Base-by-base conservation (phyloP, 2,113 vertebrate species). In the Himantopus leucocephalus region DNA sequence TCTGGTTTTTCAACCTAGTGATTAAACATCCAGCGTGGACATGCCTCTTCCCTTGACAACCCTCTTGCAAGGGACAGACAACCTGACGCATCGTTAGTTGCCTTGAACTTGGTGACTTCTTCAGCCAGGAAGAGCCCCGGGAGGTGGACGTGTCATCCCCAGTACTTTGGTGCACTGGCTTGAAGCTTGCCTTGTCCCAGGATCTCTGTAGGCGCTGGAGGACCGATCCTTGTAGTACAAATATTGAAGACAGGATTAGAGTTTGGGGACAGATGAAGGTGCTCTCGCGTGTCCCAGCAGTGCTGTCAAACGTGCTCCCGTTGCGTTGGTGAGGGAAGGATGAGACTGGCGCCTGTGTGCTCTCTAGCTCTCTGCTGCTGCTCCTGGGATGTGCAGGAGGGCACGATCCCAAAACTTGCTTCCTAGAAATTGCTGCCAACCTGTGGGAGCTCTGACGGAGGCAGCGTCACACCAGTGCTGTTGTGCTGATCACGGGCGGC, bases 21-120 rank as follows among this genome's bases (percentile, higher is more conserved):
- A n/a, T 62, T 41, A 12, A 58, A 27, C 2, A 1, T 3, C 37
- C 77, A n/a, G n/a, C 6, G 2, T 3, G 71, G 75, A n/a, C 0
- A 3, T 16, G 59, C 24, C 35, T 52, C 45, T 63, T 64, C 26
- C 14, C 52, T 53, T 13, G 56, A 53, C 13, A 63, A 47, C 63
- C 8, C 19, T 67, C 41, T 22, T n/a, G 58, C 34, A 3, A 37
- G 35, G 78, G 14, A 9, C n/a, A 23, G 83, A 37, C 35, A 48
- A 12, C 17, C 30, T 2, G 48, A 60, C 37, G 56, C 43, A 14
- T 0, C 27, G 3, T 1, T 7, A 12, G 63, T 47, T 16, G 24
- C 39, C 20, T 15, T 12, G 39, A 52, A 6, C 35, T 3, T 24
- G 34, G 48, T 22, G 43, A 9, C 11, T 59, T 32, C 34, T 34